Percentiles rank a stretch among this genome's conserved stretches.
phyloP scores from a whole-genome alignment of 2,797 vertebrate species.

The Salmo trutta region DNA sequence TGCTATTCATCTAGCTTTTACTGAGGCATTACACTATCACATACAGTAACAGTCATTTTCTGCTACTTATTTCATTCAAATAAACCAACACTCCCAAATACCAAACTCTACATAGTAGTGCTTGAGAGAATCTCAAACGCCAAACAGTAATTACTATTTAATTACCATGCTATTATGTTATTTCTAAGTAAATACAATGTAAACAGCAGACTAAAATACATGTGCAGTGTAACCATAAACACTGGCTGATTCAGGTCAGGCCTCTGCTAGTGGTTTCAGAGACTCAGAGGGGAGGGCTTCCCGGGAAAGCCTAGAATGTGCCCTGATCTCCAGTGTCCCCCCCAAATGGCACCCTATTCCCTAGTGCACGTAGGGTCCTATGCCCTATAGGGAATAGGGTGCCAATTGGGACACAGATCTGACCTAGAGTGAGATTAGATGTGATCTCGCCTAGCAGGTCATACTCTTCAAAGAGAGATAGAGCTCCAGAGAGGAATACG shows the following conservation, averaged over 20 bases:
- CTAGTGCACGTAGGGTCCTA: background rate
- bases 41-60: background rate
- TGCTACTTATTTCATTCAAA: background rate
- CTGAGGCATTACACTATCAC: background rate
- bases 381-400: no score
- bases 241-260: background rate
- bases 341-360: background rate
- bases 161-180: background rate
- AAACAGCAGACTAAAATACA: background rate
- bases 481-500: background rate
- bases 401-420: background rate
- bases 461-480: background rate
- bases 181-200: background rate
- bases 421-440: background rate
- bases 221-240: no score
- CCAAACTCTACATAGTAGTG: background rate
- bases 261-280: background rate
- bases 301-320: background rate
- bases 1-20: constrained; percentile 13
- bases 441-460: background rate
- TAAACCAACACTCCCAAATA: background rate
- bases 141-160: background rate
- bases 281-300: no score
- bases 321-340: background rate
- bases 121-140: background rate